Conservation (phyloP, 1,140 invertebrate species). For the Penaeus vannamei region DNA sequence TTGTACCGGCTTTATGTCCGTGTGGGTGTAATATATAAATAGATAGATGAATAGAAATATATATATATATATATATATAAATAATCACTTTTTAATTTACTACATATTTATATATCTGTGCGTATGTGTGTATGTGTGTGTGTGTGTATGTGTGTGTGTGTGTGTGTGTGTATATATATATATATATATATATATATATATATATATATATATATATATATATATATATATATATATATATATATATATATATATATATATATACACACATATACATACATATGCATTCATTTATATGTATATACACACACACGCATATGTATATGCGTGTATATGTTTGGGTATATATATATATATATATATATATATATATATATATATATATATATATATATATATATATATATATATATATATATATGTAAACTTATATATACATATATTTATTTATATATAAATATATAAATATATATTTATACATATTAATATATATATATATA, state of each 20-base stretch:
- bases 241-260: neutral
- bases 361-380: too few species aligned
- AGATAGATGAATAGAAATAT: neutral
- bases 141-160: neutral
- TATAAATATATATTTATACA: too few species aligned
- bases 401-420: too few species aligned
- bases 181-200: conserved; percentile 10
- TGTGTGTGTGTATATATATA: neutral
- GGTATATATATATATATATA: neutral
- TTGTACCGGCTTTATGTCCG: neutral
- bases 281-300: neutral
- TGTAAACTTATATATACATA: too few species aligned
- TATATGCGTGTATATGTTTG: neutral
- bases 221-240: neutral
- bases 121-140: neutral
- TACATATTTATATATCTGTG: neutral
- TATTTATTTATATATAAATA: too few species aligned
- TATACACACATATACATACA: neutral
- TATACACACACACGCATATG: neutral
- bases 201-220: neutral
- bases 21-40: neutral
- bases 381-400: too few species aligned
- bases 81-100: neutral
- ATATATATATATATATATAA: neutral
- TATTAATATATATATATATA: too few species aligned